Evolutionary conservation across 2,797 vertebrate genomes (phyloP).

Genomic region (Diglossa cyanea): DNA sequence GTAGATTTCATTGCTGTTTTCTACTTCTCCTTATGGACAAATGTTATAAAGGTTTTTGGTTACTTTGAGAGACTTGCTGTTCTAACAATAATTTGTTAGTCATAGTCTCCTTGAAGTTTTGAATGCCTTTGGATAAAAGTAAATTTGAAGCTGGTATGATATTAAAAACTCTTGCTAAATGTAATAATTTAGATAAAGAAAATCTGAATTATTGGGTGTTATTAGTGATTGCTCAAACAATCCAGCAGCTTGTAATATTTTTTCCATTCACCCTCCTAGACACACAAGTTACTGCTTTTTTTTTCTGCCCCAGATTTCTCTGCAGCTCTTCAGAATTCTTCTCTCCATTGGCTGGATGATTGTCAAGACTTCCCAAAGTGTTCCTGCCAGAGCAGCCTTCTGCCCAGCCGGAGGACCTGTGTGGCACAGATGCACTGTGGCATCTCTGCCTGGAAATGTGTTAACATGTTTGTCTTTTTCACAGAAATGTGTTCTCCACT

Average conservation of each 20-base stretch:
- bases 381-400: background rate
- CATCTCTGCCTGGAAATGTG: background rate
- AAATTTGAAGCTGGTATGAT: background rate
- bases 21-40: background rate
- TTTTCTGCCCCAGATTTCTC: background rate
- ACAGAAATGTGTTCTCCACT: background rate
- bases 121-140: background rate
- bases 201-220: background rate
- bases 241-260: background rate
- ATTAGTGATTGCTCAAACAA: background rate
- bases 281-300: background rate
- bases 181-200: background rate
- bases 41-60: background rate
- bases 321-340: background rate
- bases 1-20: background rate
- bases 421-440: background rate
- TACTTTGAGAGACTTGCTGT: background rate
- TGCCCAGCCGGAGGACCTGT: fast-evolving
- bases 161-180: background rate
- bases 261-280: background rate
- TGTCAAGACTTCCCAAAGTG: background rate
- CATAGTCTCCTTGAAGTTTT: background rate
- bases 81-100: constrained; percentile 3
- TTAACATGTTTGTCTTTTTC: background rate
- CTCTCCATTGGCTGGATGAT: background rate